Percentiles rank a stretch among this genome's conserved stretches.
phyloP scores from a whole-genome alignment of 2,113 vertebrate species.

The Myiopsitta monachus region DNA sequence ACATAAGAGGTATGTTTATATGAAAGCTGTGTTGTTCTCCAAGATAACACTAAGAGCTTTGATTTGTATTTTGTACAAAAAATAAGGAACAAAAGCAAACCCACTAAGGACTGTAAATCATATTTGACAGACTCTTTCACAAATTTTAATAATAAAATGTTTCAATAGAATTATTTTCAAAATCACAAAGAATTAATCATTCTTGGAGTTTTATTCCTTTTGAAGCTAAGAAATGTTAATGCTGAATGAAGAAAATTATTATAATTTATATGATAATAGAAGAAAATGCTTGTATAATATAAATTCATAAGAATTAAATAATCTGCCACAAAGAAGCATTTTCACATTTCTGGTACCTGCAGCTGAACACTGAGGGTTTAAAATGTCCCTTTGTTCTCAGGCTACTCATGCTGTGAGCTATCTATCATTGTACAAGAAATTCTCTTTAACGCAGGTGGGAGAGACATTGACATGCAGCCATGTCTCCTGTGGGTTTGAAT shows the following conservation, averaged over 20 bases:
- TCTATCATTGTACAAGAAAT: neutral
- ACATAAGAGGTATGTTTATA: neutral
- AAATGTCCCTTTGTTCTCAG: neutral
- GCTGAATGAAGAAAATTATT: neutral
- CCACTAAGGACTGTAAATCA: neutral
- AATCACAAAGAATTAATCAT: neutral
- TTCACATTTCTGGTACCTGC: neutral
- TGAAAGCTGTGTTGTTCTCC: neutral
- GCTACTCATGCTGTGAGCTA: fast-evolving
- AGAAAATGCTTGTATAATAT: neutral
- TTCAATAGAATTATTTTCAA: constrained; percentile 15
- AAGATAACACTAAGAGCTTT: neutral
- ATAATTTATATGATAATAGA: neutral
- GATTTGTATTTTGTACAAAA: constrained; percentile 5
- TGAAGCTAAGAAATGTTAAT: neutral
- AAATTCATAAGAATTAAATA: neutral
- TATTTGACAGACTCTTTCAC: neutral
- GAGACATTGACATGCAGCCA: neutral
- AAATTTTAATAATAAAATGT: neutral
- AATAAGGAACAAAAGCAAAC: neutral
- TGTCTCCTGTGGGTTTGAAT: neutral
- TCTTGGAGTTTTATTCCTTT: neutral
- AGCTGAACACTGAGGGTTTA: neutral
- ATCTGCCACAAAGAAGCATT: neutral
- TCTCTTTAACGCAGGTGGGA: neutral